Base-by-base conservation (phyloP, 1,140 invertebrate species). In the Antheraea mylitta region DNA sequence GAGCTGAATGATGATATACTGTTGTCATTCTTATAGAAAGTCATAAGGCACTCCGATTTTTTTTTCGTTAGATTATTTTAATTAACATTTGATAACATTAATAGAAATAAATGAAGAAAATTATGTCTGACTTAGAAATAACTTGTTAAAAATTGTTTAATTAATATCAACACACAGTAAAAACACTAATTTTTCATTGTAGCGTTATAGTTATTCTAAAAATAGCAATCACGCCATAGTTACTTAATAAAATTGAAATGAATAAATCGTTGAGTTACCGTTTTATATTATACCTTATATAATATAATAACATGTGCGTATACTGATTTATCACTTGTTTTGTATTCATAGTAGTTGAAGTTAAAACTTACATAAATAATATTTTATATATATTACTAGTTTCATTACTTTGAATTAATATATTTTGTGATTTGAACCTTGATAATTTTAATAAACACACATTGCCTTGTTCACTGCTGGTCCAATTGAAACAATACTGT, bases 1-100 rank as follows among this genome's bases (percentile, higher is more conserved):
- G 66, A 58, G 30, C 22, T 53, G 60, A 61, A 61, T 11, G 60
- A 10, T 61, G 60, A 61, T 61, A 36, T 30, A 30, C 38, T n/a
- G 30, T 61, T 61, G 30, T 61, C 22, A 61, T 53, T n/a, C 5
- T 9, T 53, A 6, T 53, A 53, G 45, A 53, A n/a, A 53, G 1
- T 53, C 45, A 53, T 53, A 53, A 53, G 45, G 45, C 16, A 10
- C 45, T 1, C 38, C 8, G 11, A 16, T 16, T 53, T 5, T 53
- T 53, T 16, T 16, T 13, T 16, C 5, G 1, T 53, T 10, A 16
- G 11, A 53, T 13, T 13, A 16, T 13, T 53, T 53, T 53, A 13
- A 53, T 53, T 16, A 16, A 13, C 7, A 42, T 42, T 42, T 11
- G 8, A 42, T 8, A 8, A 2, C 38, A 42, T 9, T 9, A 7